Evolutionary conservation across 2,888 invertebrate species (phyloP), one percentile per base, ranked within the genome.

Genomic region (Netelia inedita): DNA sequence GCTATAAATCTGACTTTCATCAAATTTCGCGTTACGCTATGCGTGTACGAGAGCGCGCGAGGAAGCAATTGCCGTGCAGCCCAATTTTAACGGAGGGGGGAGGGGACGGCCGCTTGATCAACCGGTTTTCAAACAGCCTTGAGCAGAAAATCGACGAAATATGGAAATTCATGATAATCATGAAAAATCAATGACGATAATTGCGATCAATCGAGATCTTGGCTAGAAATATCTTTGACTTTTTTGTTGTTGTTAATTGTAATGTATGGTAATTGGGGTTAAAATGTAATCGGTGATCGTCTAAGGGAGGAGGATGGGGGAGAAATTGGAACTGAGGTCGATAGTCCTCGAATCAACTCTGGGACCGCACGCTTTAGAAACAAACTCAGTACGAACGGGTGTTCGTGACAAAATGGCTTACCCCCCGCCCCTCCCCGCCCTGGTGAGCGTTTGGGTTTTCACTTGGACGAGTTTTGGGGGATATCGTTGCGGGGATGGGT

Each of bases 371-470:
- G 50, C 16, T 14, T 41, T 57, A 2, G 23, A 73, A 79, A 74
- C 65, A 74, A 72, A 66, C 78, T 69, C 35, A 35, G 50, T 50
- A 11, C 19, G 14, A 43, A 14, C 28, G 55, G 65, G 61, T 50
- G 61, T 82, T 80, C 76, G 73, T 75, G 73, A 85, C 68, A 66
- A 78, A 85, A 82, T 82, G 71, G 73, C 68, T 53, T 28, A 41
- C 66, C 75, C 61, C 59, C 75, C 6, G n/a, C 35, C 35, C 35
- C 6, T 35, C 35, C 6, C 35, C 35, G 1, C 35, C 35, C 35
- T 35, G 6, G 63, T 8, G 59, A 79, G 57, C 46, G 63, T 21
- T 59, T 43, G 72, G 43, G 14, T 55, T 68, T 79, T 72, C 74
- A 19, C 14, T 35, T 55, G 63, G 80, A 59, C 53, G 63, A 61